Conservation (phyloP, 2,797 vertebrate species). For the Myoxocephalus aenaeus region DNA sequence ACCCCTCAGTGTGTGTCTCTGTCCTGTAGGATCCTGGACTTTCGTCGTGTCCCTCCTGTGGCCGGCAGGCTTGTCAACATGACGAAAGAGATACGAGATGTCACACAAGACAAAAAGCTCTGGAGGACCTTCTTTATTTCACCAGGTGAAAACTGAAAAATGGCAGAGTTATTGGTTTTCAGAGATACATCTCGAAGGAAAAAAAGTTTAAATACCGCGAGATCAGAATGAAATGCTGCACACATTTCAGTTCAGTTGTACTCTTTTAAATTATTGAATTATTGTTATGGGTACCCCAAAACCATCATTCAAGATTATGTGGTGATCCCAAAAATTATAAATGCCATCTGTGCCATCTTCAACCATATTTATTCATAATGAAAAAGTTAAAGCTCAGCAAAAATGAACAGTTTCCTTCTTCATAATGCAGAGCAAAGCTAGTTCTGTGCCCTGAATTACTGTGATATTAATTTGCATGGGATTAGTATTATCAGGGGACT, state of each 20-base stretch:
- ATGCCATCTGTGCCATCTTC: not conserved
- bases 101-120: conserved; percentile 96
- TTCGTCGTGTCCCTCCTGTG: conserved; percentile 94
- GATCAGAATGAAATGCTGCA: conserved; percentile 3
- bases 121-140: conserved; percentile 99
- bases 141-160: conserved; percentile 85
- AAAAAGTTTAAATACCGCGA: not conserved
- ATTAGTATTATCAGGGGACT: conserved; percentile 65
- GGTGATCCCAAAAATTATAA: not conserved
- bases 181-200: not conserved
- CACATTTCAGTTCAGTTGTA: not conserved
- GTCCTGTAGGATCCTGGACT: conserved; percentile 91
- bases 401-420: conserved; percentile 26
- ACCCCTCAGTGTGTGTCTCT: conserved; percentile 18
- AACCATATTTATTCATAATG: not conserved
- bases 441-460: conserved; percentile 43
- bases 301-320: not conserved
- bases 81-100: conserved; percentile 96
- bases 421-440: conserved; percentile 29
- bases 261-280: not conserved
- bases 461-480: conserved; percentile 56
- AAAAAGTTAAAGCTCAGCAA: conserved; percentile 27
- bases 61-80: conserved; percentile 96
- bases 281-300: not conserved
- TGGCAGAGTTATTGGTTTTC: not conserved